Base-by-base conservation (phyloP, 2,113 vertebrate genomes). In the Myocastor coypus region DNA sequence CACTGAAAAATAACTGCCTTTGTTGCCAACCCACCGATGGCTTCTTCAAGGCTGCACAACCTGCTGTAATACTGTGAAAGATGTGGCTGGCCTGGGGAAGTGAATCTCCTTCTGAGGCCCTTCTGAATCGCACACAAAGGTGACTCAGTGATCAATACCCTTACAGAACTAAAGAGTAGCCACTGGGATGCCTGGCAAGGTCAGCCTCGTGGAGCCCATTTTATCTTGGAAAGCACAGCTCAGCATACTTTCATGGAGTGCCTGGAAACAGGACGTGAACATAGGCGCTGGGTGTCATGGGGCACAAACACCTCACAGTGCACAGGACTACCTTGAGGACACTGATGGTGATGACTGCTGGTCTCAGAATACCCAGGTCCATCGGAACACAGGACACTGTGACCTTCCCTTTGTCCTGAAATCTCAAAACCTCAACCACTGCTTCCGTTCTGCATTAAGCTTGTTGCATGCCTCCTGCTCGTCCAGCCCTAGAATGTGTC, bases 371-470 rank as follows among this genome's bases (percentile, higher is more conserved):
- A 20, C 57, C 40, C 5, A 1, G 0, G 0, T 1, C 22, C 17
- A 0, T 30, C 20, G 5, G 52, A 0, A 0, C 0, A 5, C 1
- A 24, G 37, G n/a, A 30, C 2, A 17, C 16, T 0, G 10, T 4
- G 75, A 61, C 37, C 59, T 4, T 0, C 52, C 40, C 61, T 82
- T 57, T 37, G 34, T 24, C 32, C 26, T 0, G 26, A 24, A 20
- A 11, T 22, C 55, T 78, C 11, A 26, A 55, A 55, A 16, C 32
- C 89, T 28, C 1, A 68, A 77, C 20, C 2, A 4, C 8, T 1
- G 0, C 22, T 50, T 32, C 61, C 16, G 1, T 4, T 26, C 34
- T 1, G 8, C 10, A 34, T 22, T 26, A 0, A 20, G 28, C 64
- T 52, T 63, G 19, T 42, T 1, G 20, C 57, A 3, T 0, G 10